phyloP scores from a whole-genome alignment of 2,113 vertebrate genomes.

The Hystrix cristata region DNA sequence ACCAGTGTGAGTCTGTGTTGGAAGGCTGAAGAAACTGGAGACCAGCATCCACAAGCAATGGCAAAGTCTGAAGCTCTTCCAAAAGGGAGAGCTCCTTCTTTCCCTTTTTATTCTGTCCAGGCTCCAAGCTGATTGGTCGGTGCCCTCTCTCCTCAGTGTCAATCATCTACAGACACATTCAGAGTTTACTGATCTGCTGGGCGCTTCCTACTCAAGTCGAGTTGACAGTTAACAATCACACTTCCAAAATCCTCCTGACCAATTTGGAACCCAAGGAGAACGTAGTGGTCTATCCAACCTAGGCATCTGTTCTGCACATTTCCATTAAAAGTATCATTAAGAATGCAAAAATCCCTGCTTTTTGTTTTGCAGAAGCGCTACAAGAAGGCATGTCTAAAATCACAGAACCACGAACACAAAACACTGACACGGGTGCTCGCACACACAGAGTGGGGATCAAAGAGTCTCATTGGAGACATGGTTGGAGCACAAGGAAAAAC shows the following conservation, averaged over 20 bases:
- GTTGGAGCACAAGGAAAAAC: conserved; percentile 71
- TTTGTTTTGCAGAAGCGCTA: conserved; percentile 86
- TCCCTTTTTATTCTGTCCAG: not conserved
- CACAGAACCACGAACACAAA: conserved; percentile 81
- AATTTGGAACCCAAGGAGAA: conserved; percentile 56
- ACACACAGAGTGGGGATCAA: conserved; percentile 62
- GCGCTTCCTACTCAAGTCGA: not conserved
- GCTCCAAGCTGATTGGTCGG: not conserved
- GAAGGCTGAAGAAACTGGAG: not conserved
- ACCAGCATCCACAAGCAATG: too few relatives aligned
- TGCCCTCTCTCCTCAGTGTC: not conserved
- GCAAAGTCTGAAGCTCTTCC: not conserved
- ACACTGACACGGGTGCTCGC: conserved; percentile 46
- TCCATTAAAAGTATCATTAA: conserved; percentile 65
- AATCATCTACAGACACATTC: not conserved
- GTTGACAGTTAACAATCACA: not conserved
- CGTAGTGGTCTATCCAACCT: not conserved
- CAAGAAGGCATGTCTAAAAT: conserved; percentile 88
- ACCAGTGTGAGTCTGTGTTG: not conserved
- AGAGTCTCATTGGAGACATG: conserved; percentile 80
- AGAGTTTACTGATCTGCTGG: not conserved
- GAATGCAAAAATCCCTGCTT: conserved; percentile 60
- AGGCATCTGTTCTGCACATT: conserved; percentile 62
- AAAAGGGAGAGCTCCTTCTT: not conserved
- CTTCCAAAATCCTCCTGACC: not conserved